Conservation (phyloP, 2,113 vertebrate genomes). For the Halichoerus grypus region DNA sequence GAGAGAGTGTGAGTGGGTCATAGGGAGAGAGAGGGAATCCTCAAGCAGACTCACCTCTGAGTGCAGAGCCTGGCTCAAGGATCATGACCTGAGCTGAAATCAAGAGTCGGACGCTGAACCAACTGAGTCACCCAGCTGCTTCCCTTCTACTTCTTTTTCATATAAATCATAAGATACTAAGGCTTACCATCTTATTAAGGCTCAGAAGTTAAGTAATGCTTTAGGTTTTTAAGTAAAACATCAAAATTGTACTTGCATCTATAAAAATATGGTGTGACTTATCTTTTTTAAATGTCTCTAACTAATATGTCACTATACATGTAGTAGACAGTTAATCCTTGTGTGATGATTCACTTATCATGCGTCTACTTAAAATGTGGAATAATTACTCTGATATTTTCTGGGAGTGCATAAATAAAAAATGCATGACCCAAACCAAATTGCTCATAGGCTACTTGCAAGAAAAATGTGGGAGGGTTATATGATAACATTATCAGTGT, state of each 20-base stretch:
- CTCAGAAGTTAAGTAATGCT: background rate
- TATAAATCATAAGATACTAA: slow-evolving; percentile 13
- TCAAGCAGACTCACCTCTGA: background rate
- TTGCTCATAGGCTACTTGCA: background rate
- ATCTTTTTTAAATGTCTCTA: background rate
- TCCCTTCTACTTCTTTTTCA: no score
- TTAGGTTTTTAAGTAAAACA: slow-evolving; percentile 12
- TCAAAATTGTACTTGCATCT: background rate
- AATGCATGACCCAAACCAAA: background rate
- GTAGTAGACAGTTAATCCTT: background rate
- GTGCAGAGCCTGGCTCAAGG: background rate
- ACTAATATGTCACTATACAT: background rate
- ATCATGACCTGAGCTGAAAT: background rate
- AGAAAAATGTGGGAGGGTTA: background rate
- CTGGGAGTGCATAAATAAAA: background rate
- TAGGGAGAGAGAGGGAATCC: background rate
- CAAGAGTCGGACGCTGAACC: background rate
- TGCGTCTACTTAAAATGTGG: background rate
- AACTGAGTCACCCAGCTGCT: no score
- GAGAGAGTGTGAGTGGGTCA: background rate
- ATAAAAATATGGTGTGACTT: background rate
- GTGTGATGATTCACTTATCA: background rate
- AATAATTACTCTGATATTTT: background rate
- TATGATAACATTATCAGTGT: background rate
- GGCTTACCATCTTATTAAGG: background rate